Evolutionary conservation across 92 coral and sea anemone genomes (phyloP).

Genomic region (Zoanthus sansibaricus): DNA sequence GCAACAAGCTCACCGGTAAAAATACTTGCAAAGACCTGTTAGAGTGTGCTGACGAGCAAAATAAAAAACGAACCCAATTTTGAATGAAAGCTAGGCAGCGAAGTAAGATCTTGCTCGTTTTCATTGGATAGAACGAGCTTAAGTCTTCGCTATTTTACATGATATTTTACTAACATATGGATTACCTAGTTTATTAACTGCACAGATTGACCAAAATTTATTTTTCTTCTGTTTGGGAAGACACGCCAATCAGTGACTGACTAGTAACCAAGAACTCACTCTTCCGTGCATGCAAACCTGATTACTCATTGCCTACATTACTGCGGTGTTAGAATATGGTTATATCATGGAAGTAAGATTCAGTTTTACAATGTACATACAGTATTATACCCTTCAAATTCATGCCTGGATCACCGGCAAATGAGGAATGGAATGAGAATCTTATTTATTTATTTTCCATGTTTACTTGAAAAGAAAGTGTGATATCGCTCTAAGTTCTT

Average conservation of each 20-base stretch:
- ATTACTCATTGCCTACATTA: too few relatives aligned
- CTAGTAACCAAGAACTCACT: background rate
- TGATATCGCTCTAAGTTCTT: too few relatives aligned
- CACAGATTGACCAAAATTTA: background rate
- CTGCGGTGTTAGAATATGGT: too few relatives aligned
- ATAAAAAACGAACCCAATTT: background rate
- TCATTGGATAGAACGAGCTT: background rate
- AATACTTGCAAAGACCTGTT: conserved; percentile 30
- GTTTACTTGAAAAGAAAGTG: too few relatives aligned
- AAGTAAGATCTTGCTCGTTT: background rate
- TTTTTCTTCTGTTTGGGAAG: background rate
- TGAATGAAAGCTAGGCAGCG: background rate
- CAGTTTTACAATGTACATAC: too few relatives aligned
- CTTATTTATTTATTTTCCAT: too few relatives aligned
- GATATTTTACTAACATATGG: too few relatives aligned
- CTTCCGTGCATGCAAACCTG: too few relatives aligned
- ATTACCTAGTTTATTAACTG: background rate
- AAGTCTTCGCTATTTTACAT: background rate
- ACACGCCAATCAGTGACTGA: conserved; percentile 20
- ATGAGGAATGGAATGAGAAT: conserved; percentile 31
- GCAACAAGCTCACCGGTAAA: conserved; percentile 17
- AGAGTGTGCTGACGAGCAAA: background rate
- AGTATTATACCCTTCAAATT: too few relatives aligned
- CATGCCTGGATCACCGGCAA: conserved; percentile 49
- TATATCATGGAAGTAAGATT: too few relatives aligned